Base-by-base conservation (phyloP, 92 coral and sea anemone genomes). In the Heteractis magnifica region DNA sequence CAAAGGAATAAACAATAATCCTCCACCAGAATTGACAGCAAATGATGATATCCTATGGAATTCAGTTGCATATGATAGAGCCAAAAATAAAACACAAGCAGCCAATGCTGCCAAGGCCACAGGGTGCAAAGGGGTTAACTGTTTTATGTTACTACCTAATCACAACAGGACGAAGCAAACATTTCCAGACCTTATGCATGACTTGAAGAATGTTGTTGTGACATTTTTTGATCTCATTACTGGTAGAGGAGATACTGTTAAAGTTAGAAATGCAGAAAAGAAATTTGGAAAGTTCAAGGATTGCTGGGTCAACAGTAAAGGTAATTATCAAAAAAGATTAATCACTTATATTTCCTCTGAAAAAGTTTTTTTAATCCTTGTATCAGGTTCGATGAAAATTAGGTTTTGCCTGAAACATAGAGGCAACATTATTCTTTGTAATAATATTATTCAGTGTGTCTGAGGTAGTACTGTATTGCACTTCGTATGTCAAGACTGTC, bases 231-330 rank as follows among this genome's bases (percentile, higher is more conserved):
- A 20, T 14, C n/a, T 79, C 48, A 18, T 79, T 26, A 59, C 56
- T 79, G 82, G 82, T 52, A 52, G 56, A 5, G 56, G 56, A 18
- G 89, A 86, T 21, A 56, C 52, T 48, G 14, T 7, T 4, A 86
- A 86, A 65, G 86, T 86, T 18, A 86, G 89, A 23, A 51, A 62
- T 15, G 82, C 76, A 12, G 89, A 86, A 50, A n/a, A 76, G 70
- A 14, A 86, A 49, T 56, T 86, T 60, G 89, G 89, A 18, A 51
- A 85, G 58, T 81, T 72, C 56, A 64, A 14, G 56, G 5, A 52
- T 52, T 52, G 56, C 56, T 52, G 56, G 56, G 56, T 52, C 56
- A 52, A 52, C 56, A 52, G 6, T 52, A 5, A 52, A 52, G 56
- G 56, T 52, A 52, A 52, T 52, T 52, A 52, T 52, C 56, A 52